Evolutionary conservation across 2,797 vertebrate genomes (phyloP), one percentile per base, ranked within the genome.

Genomic region (Phrynocephalus forsythii): DNA sequence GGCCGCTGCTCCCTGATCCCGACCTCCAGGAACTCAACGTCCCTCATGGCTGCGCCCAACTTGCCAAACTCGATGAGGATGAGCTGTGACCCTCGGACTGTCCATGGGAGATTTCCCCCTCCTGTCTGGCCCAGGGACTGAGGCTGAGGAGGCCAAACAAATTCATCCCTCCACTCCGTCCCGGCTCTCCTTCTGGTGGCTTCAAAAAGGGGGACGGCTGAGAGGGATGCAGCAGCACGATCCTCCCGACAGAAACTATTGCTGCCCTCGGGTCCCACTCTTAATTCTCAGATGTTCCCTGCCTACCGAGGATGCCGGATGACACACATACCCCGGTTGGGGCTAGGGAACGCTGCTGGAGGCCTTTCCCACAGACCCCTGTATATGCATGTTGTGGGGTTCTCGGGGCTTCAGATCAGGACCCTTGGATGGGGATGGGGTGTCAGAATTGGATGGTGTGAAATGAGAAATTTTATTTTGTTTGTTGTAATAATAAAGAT

Each of bases 1-100:
- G 95, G 28, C 95, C 88, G 4, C 95, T 94, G 48, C 84, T 90
- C 11, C 38, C 84, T 1, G 93, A 91, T 26, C 78, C 77, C 33
- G 88, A 91, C 79, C 66, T 90, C 50, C 60, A 96, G 28, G 87
- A 88, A 56, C 68, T 88, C 20, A 81, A 11, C 30, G 52, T 88
- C 33, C 87, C 87, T 77, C 60, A 82, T 81, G 87, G 87, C 95
- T 90, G 91, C 79, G 98, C 98, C 94, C 98, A 97, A 95, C 96
- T 98, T 87, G 96, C 98, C 92, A 97, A 98, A 96, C 96, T 98
- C 67, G 97, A 96, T 2, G 98, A 99, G 94, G 98, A 98, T 30
- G 98, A 98, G 94, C 96, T 98, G 94, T 99, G 96, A 98, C 95
- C 52, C 56, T 56, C 56, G 78, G 48, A 69, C 48, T 85, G 28